Evolutionary conservation across 2,113 vertebrate genomes (phyloP), one percentile per base, ranked within the genome.

Genomic region (Tringa solitaria): DNA sequence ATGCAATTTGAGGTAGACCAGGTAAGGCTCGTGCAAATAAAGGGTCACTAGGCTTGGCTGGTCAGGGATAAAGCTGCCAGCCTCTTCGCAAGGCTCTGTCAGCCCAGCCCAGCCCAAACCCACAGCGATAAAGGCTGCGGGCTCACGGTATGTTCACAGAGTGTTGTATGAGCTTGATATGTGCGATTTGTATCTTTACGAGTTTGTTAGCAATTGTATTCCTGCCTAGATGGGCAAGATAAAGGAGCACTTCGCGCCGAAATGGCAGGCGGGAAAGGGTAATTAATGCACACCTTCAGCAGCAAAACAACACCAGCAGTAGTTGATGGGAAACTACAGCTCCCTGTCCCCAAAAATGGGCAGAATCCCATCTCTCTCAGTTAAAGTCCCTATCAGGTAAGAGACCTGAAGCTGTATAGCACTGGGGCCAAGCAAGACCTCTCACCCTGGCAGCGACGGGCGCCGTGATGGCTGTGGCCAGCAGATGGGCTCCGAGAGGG

Each of bases 141-240:
- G 41, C 80, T 92, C 32, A 1, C 6, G 18, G 45, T 24, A 61
- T 51, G 53, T 63, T 61, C 92, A 64, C 33, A 28, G 81, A 53
- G 15, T 5, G 35, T 28, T 60, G 63, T 63, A 53, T 10, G 64
- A 86, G 77, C 80, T 88, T 14, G 72, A 48, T 70, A 68, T 1
- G 2, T 60, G 64, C 2, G 80, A 96, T 90, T 65, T 35, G 28
- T 65, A 89, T 95, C 94, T 95, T 87, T 77, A 92, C 0, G 16
- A 90, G 80, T 84, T 89, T 95, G 91, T 91, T 92, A 93, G 72
- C 93, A 75, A 81, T 77, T 87, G 80, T 89, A 22, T 56, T 81
- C 20, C 64, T 81, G 79, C 86, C 46, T 46, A 91, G 76, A 95
- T 80, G 68, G 76, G 79, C 4, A 2, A 74, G 91, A 93, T 91